phyloP scores from a whole-genome alignment of 2,888 invertebrate species.

The Eupithecia abbreviata region DNA sequence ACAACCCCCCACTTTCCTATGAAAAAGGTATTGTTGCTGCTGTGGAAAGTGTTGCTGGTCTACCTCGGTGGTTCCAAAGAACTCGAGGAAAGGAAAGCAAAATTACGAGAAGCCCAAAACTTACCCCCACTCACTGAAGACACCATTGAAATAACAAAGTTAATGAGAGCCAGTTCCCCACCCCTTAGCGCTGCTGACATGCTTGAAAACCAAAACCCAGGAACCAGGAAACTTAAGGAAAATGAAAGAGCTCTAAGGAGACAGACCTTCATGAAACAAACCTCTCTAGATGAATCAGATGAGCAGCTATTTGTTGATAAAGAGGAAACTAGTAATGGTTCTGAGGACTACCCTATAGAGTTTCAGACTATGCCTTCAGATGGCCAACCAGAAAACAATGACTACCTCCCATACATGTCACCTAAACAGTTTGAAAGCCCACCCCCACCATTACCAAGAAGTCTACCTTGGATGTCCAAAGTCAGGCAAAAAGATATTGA shows the following conservation, averaged over 20 bases:
- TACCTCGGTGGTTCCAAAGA: constrained; percentile 96
- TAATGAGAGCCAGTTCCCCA: constrained; percentile 97
- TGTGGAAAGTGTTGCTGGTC: constrained; percentile 98
- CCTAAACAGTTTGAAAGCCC: constrained; percentile 77
- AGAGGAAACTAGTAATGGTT: constrained; percentile 85
- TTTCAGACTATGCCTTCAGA: constrained; percentile 81
- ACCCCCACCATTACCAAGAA: constrained; percentile 79
- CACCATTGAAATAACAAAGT: constrained; percentile 95
- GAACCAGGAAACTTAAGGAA: constrained; percentile 83
- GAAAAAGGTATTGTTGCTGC: constrained; percentile 96
- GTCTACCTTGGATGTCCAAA: constrained; percentile 98
- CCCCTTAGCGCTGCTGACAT: constrained; percentile 96
- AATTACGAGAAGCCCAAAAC: constrained; percentile 87
- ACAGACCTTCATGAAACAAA: constrained; percentile 95
- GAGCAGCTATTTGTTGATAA: constrained; percentile 89
- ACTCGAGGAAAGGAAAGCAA: constrained; percentile 89
- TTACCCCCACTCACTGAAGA: constrained; percentile 94
- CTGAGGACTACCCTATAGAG: constrained; percentile 85
- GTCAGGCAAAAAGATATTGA: constrained; percentile 97
- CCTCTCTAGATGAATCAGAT: constrained; percentile 92
- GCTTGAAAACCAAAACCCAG: constrained; percentile 92
- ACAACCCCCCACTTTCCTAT: constrained; percentile 98
- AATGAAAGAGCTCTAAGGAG: constrained; percentile 87
- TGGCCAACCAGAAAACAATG: constrained; percentile 68
- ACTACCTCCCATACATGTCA: constrained; percentile 74